These are phyloP conservation scores for Sarcophaga bullata DNA, from an alignment of 1,140 invertebrate species.

Conservation along the genomic window DNA sequence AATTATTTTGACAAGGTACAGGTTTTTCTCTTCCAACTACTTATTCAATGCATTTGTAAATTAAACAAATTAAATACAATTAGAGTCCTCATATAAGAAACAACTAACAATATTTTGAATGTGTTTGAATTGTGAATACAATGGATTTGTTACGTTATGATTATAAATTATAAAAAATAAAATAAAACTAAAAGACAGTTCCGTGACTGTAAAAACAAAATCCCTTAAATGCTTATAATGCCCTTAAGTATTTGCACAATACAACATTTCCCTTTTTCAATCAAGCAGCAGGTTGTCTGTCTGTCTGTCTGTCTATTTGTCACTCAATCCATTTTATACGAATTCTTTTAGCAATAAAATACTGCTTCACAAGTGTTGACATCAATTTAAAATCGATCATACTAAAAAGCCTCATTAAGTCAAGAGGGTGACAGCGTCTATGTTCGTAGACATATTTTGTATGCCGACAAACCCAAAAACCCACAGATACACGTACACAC, in stretches of 20 bases:
- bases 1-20: too few species aligned
- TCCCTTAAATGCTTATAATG: not conserved
- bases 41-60: too few species aligned
- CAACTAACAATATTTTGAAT: too few species aligned
- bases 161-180: not conserved
- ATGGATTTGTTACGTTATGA: too few species aligned
- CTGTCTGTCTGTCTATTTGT: not conserved
- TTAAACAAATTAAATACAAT: too few species aligned
- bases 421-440: conserved; percentile 55
- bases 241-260: not conserved
- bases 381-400: conserved; percentile 65
- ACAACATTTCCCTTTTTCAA: not conserved
- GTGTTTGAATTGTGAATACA: too few species aligned
- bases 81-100: too few species aligned
- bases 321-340: not conserved
- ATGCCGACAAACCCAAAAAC: not conserved
- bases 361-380: conserved; percentile 53
- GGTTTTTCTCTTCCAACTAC: too few species aligned
- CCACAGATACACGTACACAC: too few species aligned
- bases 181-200: not conserved
- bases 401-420: conserved; percentile 63
- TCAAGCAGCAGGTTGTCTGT: conserved; percentile 45
- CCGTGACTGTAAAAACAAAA: conserved; percentile 18
- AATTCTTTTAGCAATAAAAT: conserved; percentile 41
- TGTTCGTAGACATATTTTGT: too few species aligned